phyloP scores from a whole-genome alignment of 2,113 vertebrate species.

The Ciconia maguari region DNA sequence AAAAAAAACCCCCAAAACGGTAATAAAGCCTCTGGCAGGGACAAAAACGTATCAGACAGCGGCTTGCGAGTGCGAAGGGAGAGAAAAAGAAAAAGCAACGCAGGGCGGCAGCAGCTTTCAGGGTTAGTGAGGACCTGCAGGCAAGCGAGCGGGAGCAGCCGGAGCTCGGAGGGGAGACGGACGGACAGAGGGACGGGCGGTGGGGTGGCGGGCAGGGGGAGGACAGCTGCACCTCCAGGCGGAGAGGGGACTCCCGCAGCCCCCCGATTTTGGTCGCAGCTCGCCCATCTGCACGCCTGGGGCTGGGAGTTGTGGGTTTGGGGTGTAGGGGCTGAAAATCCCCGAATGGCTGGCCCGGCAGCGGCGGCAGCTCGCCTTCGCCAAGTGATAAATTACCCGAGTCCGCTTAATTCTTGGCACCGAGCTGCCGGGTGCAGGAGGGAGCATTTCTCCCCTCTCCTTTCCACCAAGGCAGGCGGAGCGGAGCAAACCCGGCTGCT shows the following conservation, averaged over 20 bases:
- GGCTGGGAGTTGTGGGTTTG: too few species aligned
- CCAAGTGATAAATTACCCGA: neutral
- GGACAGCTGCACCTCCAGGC: neutral
- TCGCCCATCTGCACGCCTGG: neutral
- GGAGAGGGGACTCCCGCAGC: neutral
- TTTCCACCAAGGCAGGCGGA: neutral
- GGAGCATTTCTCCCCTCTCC: neutral
- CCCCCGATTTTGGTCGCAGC: neutral
- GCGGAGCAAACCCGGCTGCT: neutral
- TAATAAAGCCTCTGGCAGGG: neutral
- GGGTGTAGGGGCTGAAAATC: neutral
- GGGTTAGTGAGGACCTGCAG: neutral
- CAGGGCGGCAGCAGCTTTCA: neutral
- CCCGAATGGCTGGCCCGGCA: rapidly evolving
- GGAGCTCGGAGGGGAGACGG: neutral
- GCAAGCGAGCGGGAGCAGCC: neutral
- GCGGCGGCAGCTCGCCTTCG: neutral
- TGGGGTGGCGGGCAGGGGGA: neutral
- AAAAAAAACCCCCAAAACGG: too few species aligned
- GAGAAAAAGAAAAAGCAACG: neutral
- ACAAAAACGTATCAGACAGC: neutral
- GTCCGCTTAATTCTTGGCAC: neutral
- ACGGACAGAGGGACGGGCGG: slow-evolving; percentile 4
- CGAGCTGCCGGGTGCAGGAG: neutral
- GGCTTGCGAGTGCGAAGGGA: neutral